phyloP scores from a whole-genome alignment of 1,140 invertebrate genomes.

The Ephestia elutella region DNA sequence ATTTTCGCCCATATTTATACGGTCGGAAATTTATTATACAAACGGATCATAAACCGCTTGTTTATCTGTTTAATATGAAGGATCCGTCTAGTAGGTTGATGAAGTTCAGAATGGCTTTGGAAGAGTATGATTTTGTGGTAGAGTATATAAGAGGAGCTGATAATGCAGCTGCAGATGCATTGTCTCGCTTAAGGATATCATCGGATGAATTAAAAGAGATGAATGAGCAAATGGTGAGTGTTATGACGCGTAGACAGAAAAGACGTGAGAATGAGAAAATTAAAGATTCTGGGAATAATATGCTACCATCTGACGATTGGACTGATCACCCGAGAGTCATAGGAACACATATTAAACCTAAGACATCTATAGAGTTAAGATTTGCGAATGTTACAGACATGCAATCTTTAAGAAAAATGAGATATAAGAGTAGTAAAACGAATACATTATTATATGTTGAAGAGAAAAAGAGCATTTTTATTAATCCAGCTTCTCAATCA shows the following conservation, averaged over 20 bases:
- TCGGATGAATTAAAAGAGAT: slow-evolving; percentile 20
- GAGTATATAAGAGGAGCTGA: slow-evolving; percentile 34
- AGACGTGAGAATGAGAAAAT: slow-evolving; percentile 7
- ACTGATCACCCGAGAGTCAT: slow-evolving; percentile 2
- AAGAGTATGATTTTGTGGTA: slow-evolving; percentile 56
- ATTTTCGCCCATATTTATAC: slow-evolving; percentile 26
- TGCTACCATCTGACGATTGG: slow-evolving; percentile 4
- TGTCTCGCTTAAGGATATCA: neutral
- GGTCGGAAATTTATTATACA: slow-evolving; percentile 29
- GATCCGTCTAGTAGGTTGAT: slow-evolving; percentile 22
- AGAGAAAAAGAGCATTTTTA: too few relatives aligned
- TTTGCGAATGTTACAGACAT: too few relatives aligned
- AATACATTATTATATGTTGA: too few relatives aligned
- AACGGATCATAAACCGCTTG: slow-evolving; percentile 60
- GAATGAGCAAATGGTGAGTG: slow-evolving; percentile 17
- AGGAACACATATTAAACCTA: too few relatives aligned
- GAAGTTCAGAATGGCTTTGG: slow-evolving; percentile 27
- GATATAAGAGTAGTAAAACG: too few relatives aligned
- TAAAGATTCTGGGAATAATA: slow-evolving; percentile 11
- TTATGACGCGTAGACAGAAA: slow-evolving; percentile 17
- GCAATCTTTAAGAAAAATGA: too few relatives aligned
- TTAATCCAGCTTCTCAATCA: too few relatives aligned
- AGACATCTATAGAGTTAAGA: too few relatives aligned
- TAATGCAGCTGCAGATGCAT: slow-evolving; percentile 27
- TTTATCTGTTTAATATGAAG: slow-evolving; percentile 25